Conservation (phyloP, 2,888 invertebrate species). For the Acleris emargana region DNA sequence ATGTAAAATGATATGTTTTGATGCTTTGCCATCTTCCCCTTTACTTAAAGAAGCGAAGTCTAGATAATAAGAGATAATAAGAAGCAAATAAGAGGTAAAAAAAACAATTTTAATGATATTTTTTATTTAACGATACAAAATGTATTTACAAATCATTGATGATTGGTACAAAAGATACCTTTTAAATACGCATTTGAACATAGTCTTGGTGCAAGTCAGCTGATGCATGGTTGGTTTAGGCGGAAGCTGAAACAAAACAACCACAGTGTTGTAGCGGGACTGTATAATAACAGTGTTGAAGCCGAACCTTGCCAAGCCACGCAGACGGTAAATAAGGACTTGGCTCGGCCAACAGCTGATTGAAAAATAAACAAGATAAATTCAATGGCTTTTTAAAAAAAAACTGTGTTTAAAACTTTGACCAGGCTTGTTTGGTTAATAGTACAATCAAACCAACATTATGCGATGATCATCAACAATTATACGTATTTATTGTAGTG, state of each 20-base stretch:
- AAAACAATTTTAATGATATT: conserved; percentile 5
- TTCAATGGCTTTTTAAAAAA: not conserved
- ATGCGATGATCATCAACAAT: no score
- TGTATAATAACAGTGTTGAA: not conserved
- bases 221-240: conserved; percentile 44
- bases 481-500: no score
- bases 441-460: no score
- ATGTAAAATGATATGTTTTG: no score
- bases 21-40: no score
- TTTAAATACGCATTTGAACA: conserved; percentile 19
- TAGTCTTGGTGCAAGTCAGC: conserved; percentile 16
- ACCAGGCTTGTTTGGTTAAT: no score
- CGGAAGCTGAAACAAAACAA: conserved; percentile 54
- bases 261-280: no score
- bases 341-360: conserved; percentile 14
- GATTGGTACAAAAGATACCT: conserved; percentile 48
- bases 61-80: no score
- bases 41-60: not conserved
- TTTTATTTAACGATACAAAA: conserved; percentile 33
- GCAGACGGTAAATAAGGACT: conserved; percentile 16
- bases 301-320: conserved; percentile 19
- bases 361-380: conserved; percentile 7
- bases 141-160: conserved; percentile 37
- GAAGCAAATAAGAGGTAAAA: not conserved
- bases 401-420: not conserved